These are phyloP conservation scores for Daphoenositta chrysoptera DNA, from an alignment of 2,113 vertebrate genomes.

Conservation along the genomic window DNA sequence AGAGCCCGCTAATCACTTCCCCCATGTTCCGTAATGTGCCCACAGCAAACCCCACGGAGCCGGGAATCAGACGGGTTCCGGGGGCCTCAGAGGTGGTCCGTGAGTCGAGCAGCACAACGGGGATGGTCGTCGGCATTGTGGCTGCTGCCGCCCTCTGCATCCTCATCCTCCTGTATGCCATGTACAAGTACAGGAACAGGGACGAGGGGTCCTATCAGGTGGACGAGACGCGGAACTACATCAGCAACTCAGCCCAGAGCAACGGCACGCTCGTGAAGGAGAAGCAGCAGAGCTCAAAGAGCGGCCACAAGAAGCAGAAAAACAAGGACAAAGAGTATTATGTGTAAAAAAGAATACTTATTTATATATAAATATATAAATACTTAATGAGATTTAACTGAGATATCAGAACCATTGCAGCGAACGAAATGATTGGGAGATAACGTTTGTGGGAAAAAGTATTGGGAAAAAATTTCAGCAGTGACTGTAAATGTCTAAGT, in stretches of 20 bases:
- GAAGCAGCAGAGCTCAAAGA: conserved; percentile 94
- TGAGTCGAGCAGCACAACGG: conserved; percentile 99
- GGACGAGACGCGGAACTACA: conserved; percentile 99
- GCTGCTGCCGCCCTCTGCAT: conserved; percentile 99
- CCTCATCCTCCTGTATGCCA: conserved; percentile 99
- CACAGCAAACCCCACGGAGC: conserved; percentile 99
- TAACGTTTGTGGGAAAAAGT: conserved; percentile 78
- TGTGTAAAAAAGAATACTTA: conserved; percentile 83
- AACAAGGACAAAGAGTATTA: conserved; percentile 99
- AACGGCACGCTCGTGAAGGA: conserved; percentile 96
- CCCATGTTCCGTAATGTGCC: conserved; percentile 99
- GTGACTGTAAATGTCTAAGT: conserved; percentile 63
- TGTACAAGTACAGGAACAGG: conserved; percentile 99
- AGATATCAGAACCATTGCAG: conserved; percentile 70
- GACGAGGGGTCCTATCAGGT: conserved; percentile 99
- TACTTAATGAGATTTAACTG: conserved; percentile 60
- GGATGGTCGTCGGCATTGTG: conserved; percentile 99
- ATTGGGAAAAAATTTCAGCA: conserved; percentile 68
- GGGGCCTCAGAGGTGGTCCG: conserved; percentile 99
- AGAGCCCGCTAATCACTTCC: conserved; percentile 99
- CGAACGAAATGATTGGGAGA: conserved; percentile 75
- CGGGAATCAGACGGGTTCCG: conserved; percentile 96
- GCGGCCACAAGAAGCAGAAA: conserved; percentile 97
- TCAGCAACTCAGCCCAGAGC: conserved; percentile 99
- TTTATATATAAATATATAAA: conserved; percentile 70